Conservation (phyloP, 2,888 invertebrate genomes). For the Pyrocoelia pectoralis region DNA sequence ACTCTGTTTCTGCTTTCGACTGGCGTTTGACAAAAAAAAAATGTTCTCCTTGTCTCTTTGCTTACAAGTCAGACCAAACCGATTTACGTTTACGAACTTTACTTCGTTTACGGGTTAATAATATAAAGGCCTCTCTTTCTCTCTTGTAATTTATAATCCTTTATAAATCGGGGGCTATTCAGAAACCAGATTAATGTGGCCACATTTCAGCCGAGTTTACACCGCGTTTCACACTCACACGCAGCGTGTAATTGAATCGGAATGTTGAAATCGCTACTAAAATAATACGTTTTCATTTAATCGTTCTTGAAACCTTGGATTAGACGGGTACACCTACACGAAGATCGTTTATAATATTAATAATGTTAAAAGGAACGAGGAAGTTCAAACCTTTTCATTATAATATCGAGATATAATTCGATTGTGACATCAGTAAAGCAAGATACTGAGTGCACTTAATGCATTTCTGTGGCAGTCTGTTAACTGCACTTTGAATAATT, state of each 20-base stretch:
- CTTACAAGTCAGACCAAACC: not conserved
- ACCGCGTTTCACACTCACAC: constrained; percentile 42
- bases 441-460: constrained; percentile 56
- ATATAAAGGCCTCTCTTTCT: constrained; percentile 26
- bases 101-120: constrained; percentile 16
- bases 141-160: constrained; percentile 38
- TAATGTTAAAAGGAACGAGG: too few relatives aligned
- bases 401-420: constrained; percentile 46
- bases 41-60: not conserved
- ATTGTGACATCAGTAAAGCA: constrained; percentile 57
- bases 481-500: constrained; percentile 58
- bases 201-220: constrained; percentile 42
- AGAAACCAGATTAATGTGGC: constrained; percentile 44
- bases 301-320: not conserved
- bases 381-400: constrained; percentile 4
- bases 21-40: constrained; percentile 3
- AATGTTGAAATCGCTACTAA: constrained; percentile 41
- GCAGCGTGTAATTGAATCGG: constrained; percentile 41
- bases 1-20: constrained; percentile 14
- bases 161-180: constrained; percentile 43
- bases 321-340: not conserved
- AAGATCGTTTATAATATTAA: too few relatives aligned
- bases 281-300: constrained; percentile 24
- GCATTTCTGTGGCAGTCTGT: constrained; percentile 52
- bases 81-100: constrained; percentile 22